phyloP scores from a whole-genome alignment of 1,140 invertebrate species.

The Saccostrea glomerata region DNA sequence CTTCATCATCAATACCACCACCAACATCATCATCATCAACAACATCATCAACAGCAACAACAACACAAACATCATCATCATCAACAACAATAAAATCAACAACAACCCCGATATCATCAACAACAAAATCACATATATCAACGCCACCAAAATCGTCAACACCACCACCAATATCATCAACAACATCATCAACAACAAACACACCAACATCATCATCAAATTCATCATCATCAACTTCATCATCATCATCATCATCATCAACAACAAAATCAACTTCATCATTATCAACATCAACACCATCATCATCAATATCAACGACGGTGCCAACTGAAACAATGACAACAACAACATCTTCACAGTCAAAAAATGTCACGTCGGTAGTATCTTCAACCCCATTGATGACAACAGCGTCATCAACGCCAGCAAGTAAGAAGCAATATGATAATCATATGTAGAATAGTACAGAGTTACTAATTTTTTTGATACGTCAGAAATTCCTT shows the following conservation, averaged over 20 bases:
- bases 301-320: background rate
- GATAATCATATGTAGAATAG: too few species aligned
- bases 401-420: too few species aligned
- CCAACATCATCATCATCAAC: conserved; percentile 10
- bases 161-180: background rate
- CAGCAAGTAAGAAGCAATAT: too few species aligned
- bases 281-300: background rate
- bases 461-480: too few species aligned
- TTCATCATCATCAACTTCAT: background rate
- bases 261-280: conserved; percentile 15
- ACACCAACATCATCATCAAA: background rate
- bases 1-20: background rate
- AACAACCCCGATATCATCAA: background rate
- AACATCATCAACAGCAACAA: background rate
- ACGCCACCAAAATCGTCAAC: conserved; percentile 12
- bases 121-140: too few species aligned
- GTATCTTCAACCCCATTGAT: too few species aligned
- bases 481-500: too few species aligned
- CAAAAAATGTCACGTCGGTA: too few species aligned
- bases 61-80: background rate
- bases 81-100: background rate
- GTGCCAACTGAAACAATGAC: too few species aligned
- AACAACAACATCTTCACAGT: too few species aligned
- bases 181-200: too few species aligned
- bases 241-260: background rate